These are phyloP conservation scores for Creontiades dilutus DNA, from an alignment of 2,888 invertebrate genomes.

Conservation along the genomic window DNA sequence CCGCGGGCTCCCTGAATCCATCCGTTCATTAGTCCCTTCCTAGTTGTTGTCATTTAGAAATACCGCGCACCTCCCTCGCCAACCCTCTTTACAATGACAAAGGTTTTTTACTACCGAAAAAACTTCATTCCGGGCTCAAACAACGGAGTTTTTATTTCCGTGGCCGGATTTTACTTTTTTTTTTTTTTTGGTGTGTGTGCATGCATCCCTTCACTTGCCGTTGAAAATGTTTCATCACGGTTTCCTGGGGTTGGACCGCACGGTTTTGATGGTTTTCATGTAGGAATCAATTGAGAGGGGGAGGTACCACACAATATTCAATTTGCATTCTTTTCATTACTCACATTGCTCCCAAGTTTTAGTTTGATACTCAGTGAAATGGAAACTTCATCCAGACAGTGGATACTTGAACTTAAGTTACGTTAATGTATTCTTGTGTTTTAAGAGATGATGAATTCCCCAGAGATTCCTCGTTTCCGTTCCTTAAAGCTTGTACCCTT, in stretches of 20 bases:
- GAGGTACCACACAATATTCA: too few species aligned
- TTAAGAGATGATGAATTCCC: too few species aligned
- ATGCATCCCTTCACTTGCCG: neutral
- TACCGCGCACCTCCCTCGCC: neutral
- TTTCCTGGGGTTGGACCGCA: slow-evolving; percentile 23
- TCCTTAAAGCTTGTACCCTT: too few species aligned
- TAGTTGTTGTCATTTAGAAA: slow-evolving; percentile 45
- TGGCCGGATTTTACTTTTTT: neutral
- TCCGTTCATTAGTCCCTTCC: slow-evolving; percentile 43
- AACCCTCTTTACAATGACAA: neutral
- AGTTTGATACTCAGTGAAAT: too few species aligned
- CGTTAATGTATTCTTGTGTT: too few species aligned
- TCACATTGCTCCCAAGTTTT: too few species aligned
- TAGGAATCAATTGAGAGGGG: neutral
- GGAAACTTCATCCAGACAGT: too few species aligned
- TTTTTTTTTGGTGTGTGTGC: too few species aligned
- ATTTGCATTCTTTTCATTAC: too few species aligned
- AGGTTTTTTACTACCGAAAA: neutral
- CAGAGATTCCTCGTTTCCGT: too few species aligned
- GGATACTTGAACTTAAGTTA: too few species aligned
- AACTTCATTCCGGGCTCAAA: slow-evolving; percentile 38
- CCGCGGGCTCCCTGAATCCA: slow-evolving; percentile 21
- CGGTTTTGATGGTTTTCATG: neutral
- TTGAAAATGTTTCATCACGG: slow-evolving; percentile 20
- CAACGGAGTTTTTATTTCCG: slow-evolving; percentile 47